These are phyloP conservation scores for Globodera rostochiensis DNA, from an alignment of 1,140 invertebrate genomes.

Conservation along the genomic window DNA sequence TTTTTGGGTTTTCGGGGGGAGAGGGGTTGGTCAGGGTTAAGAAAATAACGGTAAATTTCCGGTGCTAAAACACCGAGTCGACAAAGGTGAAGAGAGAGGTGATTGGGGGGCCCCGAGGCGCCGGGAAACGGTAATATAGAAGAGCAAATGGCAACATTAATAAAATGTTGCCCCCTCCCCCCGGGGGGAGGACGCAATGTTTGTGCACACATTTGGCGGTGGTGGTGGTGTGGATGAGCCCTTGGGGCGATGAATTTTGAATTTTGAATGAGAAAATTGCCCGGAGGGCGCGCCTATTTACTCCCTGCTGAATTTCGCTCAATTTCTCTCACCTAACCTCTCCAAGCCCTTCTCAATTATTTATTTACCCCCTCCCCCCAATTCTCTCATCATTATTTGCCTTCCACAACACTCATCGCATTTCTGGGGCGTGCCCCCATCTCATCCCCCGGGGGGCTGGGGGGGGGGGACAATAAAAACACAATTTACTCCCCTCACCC, in stretches of 20 bases:
- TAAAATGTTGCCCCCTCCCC: neutral
- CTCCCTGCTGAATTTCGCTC: neutral
- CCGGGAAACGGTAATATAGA: neutral
- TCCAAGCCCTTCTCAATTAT: neutral
- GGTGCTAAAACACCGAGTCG: no score
- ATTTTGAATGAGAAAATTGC: constrained; percentile 1
- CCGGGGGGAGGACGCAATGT: neutral
- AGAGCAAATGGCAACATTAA: neutral
- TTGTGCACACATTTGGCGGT: neutral
- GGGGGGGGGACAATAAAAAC: constrained; percentile 11
- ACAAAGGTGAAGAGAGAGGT: no score
- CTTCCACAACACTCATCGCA: constrained; percentile 1
- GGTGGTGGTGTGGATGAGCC: neutral
- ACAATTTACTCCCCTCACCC: constrained; percentile 10
- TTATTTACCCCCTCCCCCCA: constrained; percentile 3
- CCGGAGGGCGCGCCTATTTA: neutral
- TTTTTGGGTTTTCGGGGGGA: no score
- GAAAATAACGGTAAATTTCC: no score
- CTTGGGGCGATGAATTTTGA: neutral
- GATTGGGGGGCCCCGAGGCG: no score
- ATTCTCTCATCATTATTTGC: constrained; percentile 8
- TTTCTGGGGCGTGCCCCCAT: constrained; percentile 3
- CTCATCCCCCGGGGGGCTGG: neutral
- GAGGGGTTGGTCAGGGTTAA: no score
- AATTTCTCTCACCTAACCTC: neutral